These are phyloP conservation scores for Paraplagusia blochii DNA, from an alignment of 2,113 vertebrate genomes.

Conservation along the genomic window DNA sequence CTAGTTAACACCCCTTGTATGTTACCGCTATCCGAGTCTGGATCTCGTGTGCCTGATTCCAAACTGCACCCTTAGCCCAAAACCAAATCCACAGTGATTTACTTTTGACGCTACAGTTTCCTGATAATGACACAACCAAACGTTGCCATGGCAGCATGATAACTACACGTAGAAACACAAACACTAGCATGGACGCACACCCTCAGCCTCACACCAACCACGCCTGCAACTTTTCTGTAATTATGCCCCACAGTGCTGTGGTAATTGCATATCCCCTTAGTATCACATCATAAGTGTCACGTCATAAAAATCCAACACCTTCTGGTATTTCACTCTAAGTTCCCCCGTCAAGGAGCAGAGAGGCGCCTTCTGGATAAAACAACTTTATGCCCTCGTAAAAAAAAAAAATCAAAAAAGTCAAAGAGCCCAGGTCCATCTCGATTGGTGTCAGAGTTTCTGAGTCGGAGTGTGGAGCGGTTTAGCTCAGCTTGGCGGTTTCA, in stretches of 20 bases:
- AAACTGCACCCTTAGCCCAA: no score
- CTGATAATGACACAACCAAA: no score
- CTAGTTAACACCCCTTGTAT: no score
- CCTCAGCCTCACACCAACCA: conserved; percentile 3
- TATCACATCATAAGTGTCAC: conserved; percentile 48
- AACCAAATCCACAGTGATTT: no score
- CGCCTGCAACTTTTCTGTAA: conserved; percentile 26
- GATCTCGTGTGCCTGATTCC: no score
- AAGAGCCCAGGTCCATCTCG: conserved; percentile 19
- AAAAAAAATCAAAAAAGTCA: background rate
- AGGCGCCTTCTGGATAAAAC: conserved; percentile 37
- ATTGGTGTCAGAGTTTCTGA: conserved; percentile 10
- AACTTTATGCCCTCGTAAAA: conserved; percentile 48
- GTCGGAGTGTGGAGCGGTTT: background rate
- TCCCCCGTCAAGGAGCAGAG: conserved; percentile 33
- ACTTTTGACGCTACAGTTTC: no score
- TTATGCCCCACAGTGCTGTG: conserved; percentile 35
- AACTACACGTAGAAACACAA: conserved; percentile 16
- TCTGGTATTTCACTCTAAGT: conserved; percentile 47
- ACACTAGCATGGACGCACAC: background rate
- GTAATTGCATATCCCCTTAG: conserved; percentile 59
- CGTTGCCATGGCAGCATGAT: conserved; percentile 4
- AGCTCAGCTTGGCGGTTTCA: conserved; percentile 1
- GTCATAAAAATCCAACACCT: conserved; percentile 57
- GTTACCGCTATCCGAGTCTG: no score